phyloP scores from a whole-genome alignment of 2,888 invertebrate species.

The Drosophila recens region DNA sequence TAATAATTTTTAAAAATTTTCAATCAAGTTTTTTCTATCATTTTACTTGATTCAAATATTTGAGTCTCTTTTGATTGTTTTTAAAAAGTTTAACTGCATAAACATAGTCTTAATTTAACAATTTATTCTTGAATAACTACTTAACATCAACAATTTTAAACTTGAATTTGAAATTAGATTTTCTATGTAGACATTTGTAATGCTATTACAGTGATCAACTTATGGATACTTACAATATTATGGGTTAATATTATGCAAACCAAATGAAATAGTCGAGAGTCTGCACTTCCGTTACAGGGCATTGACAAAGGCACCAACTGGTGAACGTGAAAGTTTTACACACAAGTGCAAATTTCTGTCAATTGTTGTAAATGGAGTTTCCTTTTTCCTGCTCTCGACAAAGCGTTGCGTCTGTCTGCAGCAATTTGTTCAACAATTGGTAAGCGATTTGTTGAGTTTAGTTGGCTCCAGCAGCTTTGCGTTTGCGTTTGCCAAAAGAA shows the following conservation, averaged over 20 bases:
- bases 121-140: too few relatives aligned
- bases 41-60: too few relatives aligned
- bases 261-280: background rate
- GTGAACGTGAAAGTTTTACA: conserved; percentile 63
- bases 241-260: background rate
- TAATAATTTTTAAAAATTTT: too few relatives aligned
- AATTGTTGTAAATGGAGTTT: conserved; percentile 74
- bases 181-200: too few relatives aligned
- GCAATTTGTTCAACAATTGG: conserved; percentile 53
- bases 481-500: conserved; percentile 8
- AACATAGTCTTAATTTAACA: too few relatives aligned
- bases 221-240: too few relatives aligned
- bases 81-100: too few relatives aligned
- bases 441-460: conserved; percentile 45
- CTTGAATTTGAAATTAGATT: too few relatives aligned
- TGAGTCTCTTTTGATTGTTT: too few relatives aligned
- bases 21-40: too few relatives aligned
- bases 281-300: conserved; percentile 10
- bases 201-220: too few relatives aligned
- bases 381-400: conserved; percentile 53
- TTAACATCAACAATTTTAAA: too few relatives aligned
- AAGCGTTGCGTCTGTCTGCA: conserved; percentile 34
- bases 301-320: conserved; percentile 18
- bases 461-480: conserved; percentile 24
- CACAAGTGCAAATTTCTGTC: conserved; percentile 76